Conservation (phyloP, 2,113 vertebrate species). For the Galemys pyrenaicus region DNA sequence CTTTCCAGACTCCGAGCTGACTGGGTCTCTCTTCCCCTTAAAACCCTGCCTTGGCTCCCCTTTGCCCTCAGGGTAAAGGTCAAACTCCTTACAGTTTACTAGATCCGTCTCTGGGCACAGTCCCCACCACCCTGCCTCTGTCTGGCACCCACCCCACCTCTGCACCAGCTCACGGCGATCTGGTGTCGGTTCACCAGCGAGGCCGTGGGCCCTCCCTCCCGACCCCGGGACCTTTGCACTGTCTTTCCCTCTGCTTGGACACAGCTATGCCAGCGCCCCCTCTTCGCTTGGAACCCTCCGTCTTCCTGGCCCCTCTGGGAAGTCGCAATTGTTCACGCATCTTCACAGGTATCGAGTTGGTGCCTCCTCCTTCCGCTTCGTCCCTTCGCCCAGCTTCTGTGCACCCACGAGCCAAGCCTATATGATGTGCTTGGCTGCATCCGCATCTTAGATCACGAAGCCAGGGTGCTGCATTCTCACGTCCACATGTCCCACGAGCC, state of each 20-base stretch:
- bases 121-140: background rate
- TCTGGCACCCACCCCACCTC: background rate
- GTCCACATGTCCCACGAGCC: background rate
- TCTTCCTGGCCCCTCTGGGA: background rate
- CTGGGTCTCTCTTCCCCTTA: slow-evolving; percentile 43
- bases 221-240: slow-evolving; percentile 23
- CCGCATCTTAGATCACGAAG: background rate
- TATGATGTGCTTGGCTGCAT: background rate
- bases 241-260: background rate
- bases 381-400: no score
- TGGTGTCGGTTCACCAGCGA: background rate
- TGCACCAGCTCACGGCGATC: background rate
- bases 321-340: background rate
- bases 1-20: slow-evolving; percentile 5
- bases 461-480: no score
- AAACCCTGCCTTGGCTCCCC: slow-evolving; percentile 39
- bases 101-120: background rate
- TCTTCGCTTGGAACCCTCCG: background rate
- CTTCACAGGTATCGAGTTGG: background rate
- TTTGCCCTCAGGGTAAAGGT: slow-evolving; percentile 70
- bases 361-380: background rate
- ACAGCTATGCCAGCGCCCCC: background rate
- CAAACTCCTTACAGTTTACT: slow-evolving; percentile 53
- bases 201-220: background rate
- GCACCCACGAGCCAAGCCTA: background rate